These are phyloP conservation scores for Ophioninae sp. DNA, from an alignment of 2,888 invertebrate genomes.

Conservation along the genomic window DNA sequence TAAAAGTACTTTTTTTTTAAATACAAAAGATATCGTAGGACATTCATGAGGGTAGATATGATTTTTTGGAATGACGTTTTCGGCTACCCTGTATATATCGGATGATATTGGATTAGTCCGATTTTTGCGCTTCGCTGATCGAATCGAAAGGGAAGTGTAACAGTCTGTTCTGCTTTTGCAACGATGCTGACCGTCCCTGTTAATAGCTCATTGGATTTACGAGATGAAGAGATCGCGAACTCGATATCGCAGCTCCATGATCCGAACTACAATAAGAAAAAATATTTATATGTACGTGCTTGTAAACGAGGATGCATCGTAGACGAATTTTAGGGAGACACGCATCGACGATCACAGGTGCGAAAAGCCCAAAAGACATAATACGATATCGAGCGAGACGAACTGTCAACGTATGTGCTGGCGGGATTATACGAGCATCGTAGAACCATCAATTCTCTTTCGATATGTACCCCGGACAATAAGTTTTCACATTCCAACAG, in stretches of 20 bases:
- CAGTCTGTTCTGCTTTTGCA: slow-evolving; percentile 21
- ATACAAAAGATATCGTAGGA: not conserved
- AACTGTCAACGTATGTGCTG: slow-evolving; percentile 50
- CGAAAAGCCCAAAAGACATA: slow-evolving; percentile 38
- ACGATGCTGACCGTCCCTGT: slow-evolving; percentile 55
- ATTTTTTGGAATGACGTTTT: not conserved
- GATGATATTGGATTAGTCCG: slow-evolving; percentile 44
- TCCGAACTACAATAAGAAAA: not conserved
- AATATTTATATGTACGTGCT: not conserved
- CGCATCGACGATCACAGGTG: slow-evolving; percentile 71
- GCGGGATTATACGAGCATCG: slow-evolving; percentile 22
- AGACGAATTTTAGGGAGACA: slow-evolving; percentile 69
- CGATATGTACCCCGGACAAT: slow-evolving; percentile 1
- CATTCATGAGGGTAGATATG: too few relatives aligned
- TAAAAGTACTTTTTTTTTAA: not conserved
- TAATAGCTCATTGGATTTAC: slow-evolving; percentile 73
- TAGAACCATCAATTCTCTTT: slow-evolving; percentile 17
- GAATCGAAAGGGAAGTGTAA: slow-evolving; percentile 45
- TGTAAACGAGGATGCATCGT: slow-evolving; percentile 6
- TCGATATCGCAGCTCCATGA: slow-evolving; percentile 13
- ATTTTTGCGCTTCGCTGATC: slow-evolving; percentile 48
- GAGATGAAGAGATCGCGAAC: slow-evolving; percentile 55
- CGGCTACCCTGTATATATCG: not conserved
- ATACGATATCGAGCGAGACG: slow-evolving; percentile 29
- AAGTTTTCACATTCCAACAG: slow-evolving; percentile 4